Evolutionary conservation across 2,113 vertebrate genomes (phyloP).

Genomic region (Dasyornis broadbenti): DNA sequence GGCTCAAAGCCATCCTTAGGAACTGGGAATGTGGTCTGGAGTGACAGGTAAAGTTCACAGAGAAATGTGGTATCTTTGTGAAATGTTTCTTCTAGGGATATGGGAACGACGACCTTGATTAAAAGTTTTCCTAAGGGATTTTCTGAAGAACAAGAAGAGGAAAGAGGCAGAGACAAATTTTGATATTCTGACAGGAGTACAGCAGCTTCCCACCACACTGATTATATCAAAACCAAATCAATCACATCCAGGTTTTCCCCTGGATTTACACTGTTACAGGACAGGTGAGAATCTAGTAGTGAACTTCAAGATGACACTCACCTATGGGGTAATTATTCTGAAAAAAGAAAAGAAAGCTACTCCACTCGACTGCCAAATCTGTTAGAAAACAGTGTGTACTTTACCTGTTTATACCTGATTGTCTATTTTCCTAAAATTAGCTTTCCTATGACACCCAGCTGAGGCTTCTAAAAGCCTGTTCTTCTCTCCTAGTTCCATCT

Average conservation of each 20-base stretch:
- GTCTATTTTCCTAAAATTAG: background rate
- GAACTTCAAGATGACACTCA: background rate
- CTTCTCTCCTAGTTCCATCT: background rate
- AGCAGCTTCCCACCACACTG: background rate
- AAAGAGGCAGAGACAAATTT: background rate
- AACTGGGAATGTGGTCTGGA: background rate
- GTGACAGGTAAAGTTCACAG: background rate
- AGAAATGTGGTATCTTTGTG: background rate
- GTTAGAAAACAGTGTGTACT: background rate
- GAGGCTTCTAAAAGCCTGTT: background rate
- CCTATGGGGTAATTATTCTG: background rate
- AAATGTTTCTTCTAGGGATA: background rate
- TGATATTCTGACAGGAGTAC: background rate
- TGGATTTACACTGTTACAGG: background rate
- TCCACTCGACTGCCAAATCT: background rate
- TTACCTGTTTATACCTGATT: background rate
- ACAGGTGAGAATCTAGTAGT: background rate
- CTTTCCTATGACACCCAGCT: background rate
- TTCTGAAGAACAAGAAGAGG: background rate
- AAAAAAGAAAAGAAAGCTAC: background rate
- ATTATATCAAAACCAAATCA: background rate
- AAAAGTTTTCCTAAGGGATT: background rate
- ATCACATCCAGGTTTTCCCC: background rate
- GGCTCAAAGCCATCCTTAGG: background rate
- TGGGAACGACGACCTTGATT: background rate